Base-by-base conservation (phyloP, 92 coral and sea anemone genomes). In the Epizoanthus stellaris region DNA sequence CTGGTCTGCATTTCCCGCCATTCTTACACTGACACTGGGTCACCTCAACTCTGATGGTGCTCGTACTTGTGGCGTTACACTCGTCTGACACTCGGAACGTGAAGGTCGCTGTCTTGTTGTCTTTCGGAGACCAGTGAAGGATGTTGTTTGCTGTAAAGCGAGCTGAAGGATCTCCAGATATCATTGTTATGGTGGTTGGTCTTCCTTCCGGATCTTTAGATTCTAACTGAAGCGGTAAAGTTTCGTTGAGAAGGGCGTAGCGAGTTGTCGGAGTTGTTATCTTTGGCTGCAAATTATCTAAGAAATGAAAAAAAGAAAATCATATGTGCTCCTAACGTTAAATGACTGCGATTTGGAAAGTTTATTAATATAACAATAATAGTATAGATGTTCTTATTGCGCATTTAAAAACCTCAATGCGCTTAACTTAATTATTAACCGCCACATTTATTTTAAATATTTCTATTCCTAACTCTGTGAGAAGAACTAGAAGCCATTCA, bases 191-290 rank as follows among this genome's bases (percentile, higher is more conserved):
- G 21, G 60, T 36, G 14, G 80, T 75, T 12, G 67, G 80, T 39
- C 80, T 54, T 75, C 80, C 80, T 30, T 75, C 80, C 2, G 80
- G 80, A 75, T 75, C 80, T 3, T 57, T 45, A 11, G 66, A 57
- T 75, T 75, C 67, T 30, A 75, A 15, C 47, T 57, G 25, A 0
- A 75, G 80, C 19, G 66, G 67, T 53, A 75, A 30, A 57, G 54
- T 47, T 57, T 75, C 80, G 53, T 75, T 57, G 19, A 75, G 67
- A 34, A 75, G 53, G 3, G 67, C 67, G 49, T 75, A 75, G 5
- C 80, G 67, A 4, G 80, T 75, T 53, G 80, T 0, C 3, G 80
- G 65, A 52, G 80, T 74, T 13, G 36, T 10, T 47, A 74, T 20
- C 15, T 19, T 11, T 53, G 80, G 80, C 20, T 74, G 13, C 43